Evolutionary conservation across 2,888 invertebrate genomes (phyloP), one percentile per base, ranked within the genome.

Genomic region (Calliphora vomitoria): DNA sequence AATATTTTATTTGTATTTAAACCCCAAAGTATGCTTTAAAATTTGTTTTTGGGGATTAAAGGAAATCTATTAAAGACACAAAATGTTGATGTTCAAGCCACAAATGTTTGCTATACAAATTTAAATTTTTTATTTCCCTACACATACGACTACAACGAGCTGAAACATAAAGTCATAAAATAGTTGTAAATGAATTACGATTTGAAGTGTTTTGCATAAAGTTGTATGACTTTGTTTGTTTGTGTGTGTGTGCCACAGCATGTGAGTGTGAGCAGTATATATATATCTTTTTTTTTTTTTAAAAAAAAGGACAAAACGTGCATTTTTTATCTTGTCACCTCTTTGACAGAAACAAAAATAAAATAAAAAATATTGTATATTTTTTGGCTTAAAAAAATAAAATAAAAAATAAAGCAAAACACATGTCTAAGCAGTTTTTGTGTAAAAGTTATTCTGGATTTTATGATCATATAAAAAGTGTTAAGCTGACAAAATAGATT

Each of bases 291-390:
- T 75, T 38, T 58, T 50, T 20, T 15, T 11, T 0, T 8, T 18
- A 68, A 69, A 4, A 18, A 47, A 81, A 53, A 55, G 20, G 15
- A 80, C 53, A 68, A 71, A 85, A 80, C 35, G 69, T 55, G 64
- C 15, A 83, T 44, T 66, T 80, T 85, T 69, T 85, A 69, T 75
- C 80, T 75, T 85, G 85, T 81, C 80, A 85, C 85, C 85, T 85
- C 20, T 85, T 53, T 85, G 85, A 62, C 68, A 69, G 25, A 20
- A n/a, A 44, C 4, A 76, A 47, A 74, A 69, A 74, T 71, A 74
- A 72, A 79, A 74, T 64, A 82, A 18, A 60, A 50, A 38, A 25
- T 64, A 50, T 41, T 6, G 25, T 44, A 64, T 62, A 72, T 11
- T 44, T 71, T 83, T 83, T 69, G 76, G 76, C 35, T 31, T 6